Evolutionary conservation across 2,113 vertebrate genomes (phyloP).

Genomic region (Cercopithecus mona): DNA sequence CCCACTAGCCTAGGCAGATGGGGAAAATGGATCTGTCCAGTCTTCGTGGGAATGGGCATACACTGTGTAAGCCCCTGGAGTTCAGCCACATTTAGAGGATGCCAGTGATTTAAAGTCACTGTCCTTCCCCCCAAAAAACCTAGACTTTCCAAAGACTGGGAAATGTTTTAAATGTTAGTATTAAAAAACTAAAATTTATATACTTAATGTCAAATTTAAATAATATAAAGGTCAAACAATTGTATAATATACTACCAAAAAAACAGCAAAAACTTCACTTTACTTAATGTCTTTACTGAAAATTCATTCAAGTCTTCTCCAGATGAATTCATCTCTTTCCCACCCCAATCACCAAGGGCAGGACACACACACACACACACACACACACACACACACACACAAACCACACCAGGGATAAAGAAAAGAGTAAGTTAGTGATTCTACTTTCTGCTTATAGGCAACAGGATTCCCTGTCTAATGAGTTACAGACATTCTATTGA

Average conservation of each 20-base stretch:
- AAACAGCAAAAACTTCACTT: neutral
- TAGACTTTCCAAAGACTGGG: neutral
- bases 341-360: neutral
- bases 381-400: too few species aligned
- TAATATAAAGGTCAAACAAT: constrained; percentile 14
- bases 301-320: constrained; percentile 5
- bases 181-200: neutral
- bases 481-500: neutral
- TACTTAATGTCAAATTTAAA: neutral
- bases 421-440: neutral
- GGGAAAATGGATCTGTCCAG: neutral
- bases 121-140: neutral
- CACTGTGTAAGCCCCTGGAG: neutral
- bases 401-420: neutral
- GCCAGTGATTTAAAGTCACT: neutral
- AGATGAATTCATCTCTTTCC: neutral
- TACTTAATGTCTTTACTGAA: neutral
- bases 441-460: neutral
- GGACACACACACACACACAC: neutral
- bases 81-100: neutral
- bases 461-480: neutral
- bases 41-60: neutral
- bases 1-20: neutral
- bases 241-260: neutral
- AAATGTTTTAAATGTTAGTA: neutral